Base-by-base conservation (phyloP, 2,888 invertebrate genomes). In the Byasa hedistus region DNA sequence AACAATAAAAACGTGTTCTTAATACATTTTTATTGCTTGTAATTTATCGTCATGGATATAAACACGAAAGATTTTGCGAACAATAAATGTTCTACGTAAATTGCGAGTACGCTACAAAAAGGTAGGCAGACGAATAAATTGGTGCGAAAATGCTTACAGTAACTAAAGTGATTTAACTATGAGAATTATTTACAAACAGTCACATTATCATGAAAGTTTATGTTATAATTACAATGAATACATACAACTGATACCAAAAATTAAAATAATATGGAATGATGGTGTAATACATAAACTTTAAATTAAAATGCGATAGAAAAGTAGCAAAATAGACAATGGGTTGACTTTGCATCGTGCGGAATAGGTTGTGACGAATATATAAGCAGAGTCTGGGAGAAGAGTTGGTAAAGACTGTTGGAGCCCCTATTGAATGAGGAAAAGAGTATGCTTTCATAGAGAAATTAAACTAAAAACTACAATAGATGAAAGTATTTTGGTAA, bases 261-360 rank as follows among this genome's bases (percentile, higher is more conserved):
- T 60, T n/a, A 61, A 57, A 19, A 52, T 24, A 61, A 76, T 72
- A 73, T 61, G 66, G 69, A 71, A 75, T 75, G 69, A 71, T 73
- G 64, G 68, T 44, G 19, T 15, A 44, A 15, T 70, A 76, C 71
- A 72, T 69, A 69, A 73, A 72, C 72, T 73, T 72, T 78, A 69
- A 70, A 74, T 48, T 62, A 73, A 74, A 68, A 71, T 69, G 69
- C 62, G 62, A 70, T 76, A 79, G 78, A 76, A 79, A 77, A 76
- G 73, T 70, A 75, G 74, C 75, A 75, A 78, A 83, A 76, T 70
- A 79, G 84, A 85, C 89, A 89, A 90, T 90, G 91, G 91, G 91
- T 90, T 79, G 90, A 90, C 91, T 90, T 90, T 75, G 81, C 81
- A 87, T 78, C 87, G 86, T 81, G 82, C 76, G 80, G 81, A 78